Base-by-base conservation (phyloP, 1,140 invertebrate species). In the Eumaeus atala region DNA sequence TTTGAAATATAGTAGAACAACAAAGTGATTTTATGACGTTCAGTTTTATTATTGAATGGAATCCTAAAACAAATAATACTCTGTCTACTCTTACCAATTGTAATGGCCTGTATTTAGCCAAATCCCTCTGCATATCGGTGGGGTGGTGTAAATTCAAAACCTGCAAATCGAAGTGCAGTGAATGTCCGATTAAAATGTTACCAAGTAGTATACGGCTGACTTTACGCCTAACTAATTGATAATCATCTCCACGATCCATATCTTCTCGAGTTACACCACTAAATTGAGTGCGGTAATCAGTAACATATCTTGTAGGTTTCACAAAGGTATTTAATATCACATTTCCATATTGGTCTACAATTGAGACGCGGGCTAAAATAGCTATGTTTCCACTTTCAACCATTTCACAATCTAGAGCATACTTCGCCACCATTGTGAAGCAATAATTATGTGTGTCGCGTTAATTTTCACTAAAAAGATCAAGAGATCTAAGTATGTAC, bases 391-490 rank as follows among this genome's bases (percentile, higher is more conserved):
- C 36, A 28, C 57, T 59, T 49, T 33, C 60, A 9, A 66, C 60
- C 64, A 66, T 66, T 37, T 66, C 64, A 36, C 64, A 66, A 48
- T 66, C 64, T 9, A 66, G 42, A 10, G 64, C 60, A 10, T 34
- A 50, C 8, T 10, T 9, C 14, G 7, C 34, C 33, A 9, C 5
- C 48, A 50, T 50, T 18, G 3, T 47, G 21, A 28, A 28, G 6
- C 6, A n/a, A n/a, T n/a, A n/a, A n/a, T n/a, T n/a, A n/a, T n/a
- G n/a, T n/a, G n/a, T n/a, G n/a, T n/a, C n/a, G n/a, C n/a, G n/a
- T n/a, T n/a, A n/a, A n/a, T n/a, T n/a, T n/a, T n/a, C n/a, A n/a
- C n/a, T n/a, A n/a, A n/a, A n/a, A n/a, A n/a, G n/a, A n/a, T n/a
- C n/a, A n/a, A n/a, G n/a, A n/a, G n/a, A n/a, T n/a, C n/a, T n/a